phyloP scores from a whole-genome alignment of 2,797 vertebrate genomes.

The Liasis olivaceus region DNA sequence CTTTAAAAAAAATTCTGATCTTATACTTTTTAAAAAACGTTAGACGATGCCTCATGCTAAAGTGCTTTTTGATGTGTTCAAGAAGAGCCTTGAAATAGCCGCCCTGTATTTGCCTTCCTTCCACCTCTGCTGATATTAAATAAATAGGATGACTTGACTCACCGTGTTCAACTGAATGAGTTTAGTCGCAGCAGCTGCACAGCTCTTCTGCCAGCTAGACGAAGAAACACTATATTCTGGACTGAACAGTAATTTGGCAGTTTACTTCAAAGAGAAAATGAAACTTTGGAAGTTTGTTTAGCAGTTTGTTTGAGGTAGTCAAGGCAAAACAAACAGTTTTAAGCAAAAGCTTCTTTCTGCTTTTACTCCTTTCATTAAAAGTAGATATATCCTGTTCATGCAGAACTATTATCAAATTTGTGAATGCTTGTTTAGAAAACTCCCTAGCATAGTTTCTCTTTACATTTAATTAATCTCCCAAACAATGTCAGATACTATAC shows the following conservation, averaged over 20 bases:
- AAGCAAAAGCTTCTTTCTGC: slow-evolving; percentile 21
- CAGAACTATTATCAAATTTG: slow-evolving; percentile 20
- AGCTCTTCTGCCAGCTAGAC: slow-evolving; percentile 22
- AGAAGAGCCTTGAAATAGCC: slow-evolving; percentile 4
- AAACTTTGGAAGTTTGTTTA: slow-evolving; percentile 37
- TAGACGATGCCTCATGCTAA: not conserved
- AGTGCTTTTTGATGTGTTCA: not conserved
- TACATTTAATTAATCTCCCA: slow-evolving; percentile 5
- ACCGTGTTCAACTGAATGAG: slow-evolving; percentile 21
- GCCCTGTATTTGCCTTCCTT: slow-evolving; percentile 6
- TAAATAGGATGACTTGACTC: slow-evolving; percentile 38
- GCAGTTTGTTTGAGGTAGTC: slow-evolving; percentile 34
- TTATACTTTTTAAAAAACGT: not conserved
- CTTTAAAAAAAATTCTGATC: not conserved
- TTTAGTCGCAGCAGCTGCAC: slow-evolving; percentile 21
- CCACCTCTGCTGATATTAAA: slow-evolving; percentile 21
- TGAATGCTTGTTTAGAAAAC: slow-evolving; percentile 13
- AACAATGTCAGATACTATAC: not conserved
- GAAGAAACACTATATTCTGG: slow-evolving; percentile 29
- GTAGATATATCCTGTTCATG: not conserved
- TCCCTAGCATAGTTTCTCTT: slow-evolving; percentile 12
- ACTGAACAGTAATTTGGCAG: slow-evolving; percentile 38
- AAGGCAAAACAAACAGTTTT: slow-evolving; percentile 25
- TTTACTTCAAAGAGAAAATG: slow-evolving; percentile 39
- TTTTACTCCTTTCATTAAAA: slow-evolving; percentile 28